Percentiles rank a stretch among this genome's conserved stretches.
These are phyloP conservation scores for Hylia prasina DNA, from an alignment of 2,113 vertebrate species.

Conservation along the genomic window DNA sequence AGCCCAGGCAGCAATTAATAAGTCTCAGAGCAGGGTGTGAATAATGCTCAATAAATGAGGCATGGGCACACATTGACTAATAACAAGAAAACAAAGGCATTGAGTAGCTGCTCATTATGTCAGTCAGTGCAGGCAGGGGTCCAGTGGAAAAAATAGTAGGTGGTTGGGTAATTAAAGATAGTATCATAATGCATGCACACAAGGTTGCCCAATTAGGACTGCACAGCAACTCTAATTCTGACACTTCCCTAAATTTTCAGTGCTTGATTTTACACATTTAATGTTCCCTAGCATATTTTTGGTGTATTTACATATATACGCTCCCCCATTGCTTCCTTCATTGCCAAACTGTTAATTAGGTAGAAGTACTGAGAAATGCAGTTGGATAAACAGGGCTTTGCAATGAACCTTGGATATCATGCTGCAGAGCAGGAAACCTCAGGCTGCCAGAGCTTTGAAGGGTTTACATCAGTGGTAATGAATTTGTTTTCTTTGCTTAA, in stretches of 20 bases:
- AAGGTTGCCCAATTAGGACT: slow-evolving; percentile 53
- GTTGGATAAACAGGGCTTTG: slow-evolving; percentile 27
- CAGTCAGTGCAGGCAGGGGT: slow-evolving; percentile 48
- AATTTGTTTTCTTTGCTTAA: background rate
- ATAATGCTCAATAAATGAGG: slow-evolving; percentile 23
- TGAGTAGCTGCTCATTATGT: slow-evolving; percentile 51
- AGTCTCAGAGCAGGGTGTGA: slow-evolving; percentile 5
- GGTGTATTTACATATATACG: slow-evolving; percentile 53
- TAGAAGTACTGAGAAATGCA: slow-evolving; percentile 23
- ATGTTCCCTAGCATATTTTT: slow-evolving; percentile 47
- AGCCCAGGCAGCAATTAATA: slow-evolving; percentile 35
- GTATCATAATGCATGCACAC: slow-evolving; percentile 19
- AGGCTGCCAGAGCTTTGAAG: background rate
- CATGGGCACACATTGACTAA: slow-evolving; percentile 38
- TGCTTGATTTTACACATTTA: slow-evolving; percentile 36
- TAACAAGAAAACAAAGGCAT: slow-evolving; percentile 44
- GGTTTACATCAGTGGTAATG: background rate
- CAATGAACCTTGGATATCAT: background rate
- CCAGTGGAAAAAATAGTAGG: slow-evolving; percentile 45
- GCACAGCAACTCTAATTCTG: slow-evolving; percentile 42
- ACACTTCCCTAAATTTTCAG: slow-evolving; percentile 36
- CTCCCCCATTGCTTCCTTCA: slow-evolving; percentile 41
- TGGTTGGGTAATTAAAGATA: slow-evolving; percentile 45
- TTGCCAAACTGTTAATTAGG: slow-evolving; percentile 49
- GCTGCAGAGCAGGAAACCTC: background rate